Evolutionary conservation across 2,113 vertebrate species (phyloP).

Genomic region (Pithys albifrons): DNA sequence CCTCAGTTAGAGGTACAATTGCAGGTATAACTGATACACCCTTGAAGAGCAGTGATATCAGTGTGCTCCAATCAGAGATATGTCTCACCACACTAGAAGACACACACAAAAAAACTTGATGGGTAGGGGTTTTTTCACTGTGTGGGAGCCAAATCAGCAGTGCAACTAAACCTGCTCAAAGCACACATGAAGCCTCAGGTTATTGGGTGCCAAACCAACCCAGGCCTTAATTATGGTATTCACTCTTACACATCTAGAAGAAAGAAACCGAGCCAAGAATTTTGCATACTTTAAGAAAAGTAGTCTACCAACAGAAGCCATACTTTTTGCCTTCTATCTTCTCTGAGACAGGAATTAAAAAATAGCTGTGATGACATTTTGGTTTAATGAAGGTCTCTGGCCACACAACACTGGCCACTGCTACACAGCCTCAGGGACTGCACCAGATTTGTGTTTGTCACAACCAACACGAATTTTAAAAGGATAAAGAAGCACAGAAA

Average conservation of each 20-base stretch:
- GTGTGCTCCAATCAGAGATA: background rate
- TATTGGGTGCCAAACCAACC: background rate
- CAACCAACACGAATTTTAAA: background rate
- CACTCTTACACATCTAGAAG: background rate
- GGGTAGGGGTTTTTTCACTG: background rate
- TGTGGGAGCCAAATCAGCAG: background rate
- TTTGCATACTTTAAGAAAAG: background rate
- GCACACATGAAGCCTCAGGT: background rate
- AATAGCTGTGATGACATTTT: background rate
- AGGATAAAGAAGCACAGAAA: background rate
- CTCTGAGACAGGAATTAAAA: background rate
- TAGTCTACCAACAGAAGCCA: background rate
- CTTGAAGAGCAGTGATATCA: background rate
- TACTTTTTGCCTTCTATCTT: background rate
- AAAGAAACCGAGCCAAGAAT: background rate
- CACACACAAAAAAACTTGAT: background rate
- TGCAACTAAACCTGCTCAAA: background rate
- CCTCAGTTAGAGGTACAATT: background rate
- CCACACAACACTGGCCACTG: background rate
- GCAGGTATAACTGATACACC: background rate
- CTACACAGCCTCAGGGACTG: background rate
- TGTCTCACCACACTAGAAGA: background rate
- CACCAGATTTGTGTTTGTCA: background rate
- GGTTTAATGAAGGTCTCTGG: background rate
- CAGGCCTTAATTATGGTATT: background rate